These are phyloP conservation scores for Pelosia muscerda DNA, from an alignment of 2,888 invertebrate species.

Conservation along the genomic window DNA sequence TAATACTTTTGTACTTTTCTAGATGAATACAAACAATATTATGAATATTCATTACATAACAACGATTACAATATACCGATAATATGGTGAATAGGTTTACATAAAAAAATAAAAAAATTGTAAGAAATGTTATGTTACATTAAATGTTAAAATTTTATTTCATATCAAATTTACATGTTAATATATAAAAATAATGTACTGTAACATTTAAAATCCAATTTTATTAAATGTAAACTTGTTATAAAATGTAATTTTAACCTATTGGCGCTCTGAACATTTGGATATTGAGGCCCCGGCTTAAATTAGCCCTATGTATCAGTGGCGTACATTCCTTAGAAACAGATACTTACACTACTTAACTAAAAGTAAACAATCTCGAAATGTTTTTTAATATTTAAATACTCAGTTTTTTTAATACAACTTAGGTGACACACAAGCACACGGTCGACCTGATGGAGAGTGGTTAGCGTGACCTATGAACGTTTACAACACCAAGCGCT, in stretches of 20 bases:
- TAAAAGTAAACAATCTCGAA: no score
- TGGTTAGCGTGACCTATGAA: no score
- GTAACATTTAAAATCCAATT: not conserved
- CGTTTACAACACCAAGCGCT: no score
- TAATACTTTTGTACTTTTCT: not conserved
- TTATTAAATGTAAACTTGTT: constrained; percentile 1
- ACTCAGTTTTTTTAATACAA: no score
- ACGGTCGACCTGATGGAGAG: no score
- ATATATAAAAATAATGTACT: not conserved
- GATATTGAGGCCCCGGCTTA: not conserved
- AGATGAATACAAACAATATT: not conserved
- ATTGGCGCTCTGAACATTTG: no score
- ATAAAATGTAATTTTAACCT: not conserved
- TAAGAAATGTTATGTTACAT: not conserved
- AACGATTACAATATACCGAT: not conserved
- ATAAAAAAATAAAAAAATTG: not conserved
- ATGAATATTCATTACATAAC: not conserved
- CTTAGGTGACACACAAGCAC: no score
- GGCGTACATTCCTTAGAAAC: no score
- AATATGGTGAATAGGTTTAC: not conserved
- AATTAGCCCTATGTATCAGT: no score
- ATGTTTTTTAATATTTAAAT: no score
- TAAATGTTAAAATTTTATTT: not conserved
- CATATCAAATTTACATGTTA: not conserved
- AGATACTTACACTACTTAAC: no score